phyloP scores from a whole-genome alignment of 1,140 invertebrate species.

The Drosophila ambigua region DNA sequence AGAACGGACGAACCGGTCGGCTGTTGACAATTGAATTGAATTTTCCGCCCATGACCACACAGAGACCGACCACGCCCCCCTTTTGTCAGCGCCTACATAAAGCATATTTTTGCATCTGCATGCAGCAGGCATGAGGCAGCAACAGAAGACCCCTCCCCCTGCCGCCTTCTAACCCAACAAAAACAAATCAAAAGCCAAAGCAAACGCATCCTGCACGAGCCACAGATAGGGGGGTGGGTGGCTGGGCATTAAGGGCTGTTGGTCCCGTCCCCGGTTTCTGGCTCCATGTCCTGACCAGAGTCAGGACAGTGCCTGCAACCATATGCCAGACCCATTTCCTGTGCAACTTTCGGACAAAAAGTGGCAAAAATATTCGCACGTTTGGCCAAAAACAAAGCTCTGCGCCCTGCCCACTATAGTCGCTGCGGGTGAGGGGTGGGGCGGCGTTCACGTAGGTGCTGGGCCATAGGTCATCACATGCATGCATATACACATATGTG shows the following conservation, averaged over 20 bases:
- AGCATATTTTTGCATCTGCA: slow-evolving; percentile 75
- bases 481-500: not conserved
- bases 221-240: too few species aligned
- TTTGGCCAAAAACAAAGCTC: slow-evolving; percentile 73
- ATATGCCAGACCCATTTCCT: slow-evolving; percentile 73
- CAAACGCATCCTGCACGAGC: slow-evolving; percentile 15
- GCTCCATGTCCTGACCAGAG: slow-evolving; percentile 14
- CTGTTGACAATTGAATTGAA: slow-evolving; percentile 82
- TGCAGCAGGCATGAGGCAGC: slow-evolving; percentile 40
- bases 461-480: slow-evolving; percentile 17
- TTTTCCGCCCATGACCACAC: slow-evolving; percentile 60
- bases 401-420: not conserved
- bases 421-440: not conserved
- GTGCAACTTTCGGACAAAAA: slow-evolving; percentile 76
- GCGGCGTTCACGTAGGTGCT: slow-evolving; percentile 11
- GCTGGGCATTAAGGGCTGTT: slow-evolving; percentile 36
- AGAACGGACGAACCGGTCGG: slow-evolving; percentile 24
- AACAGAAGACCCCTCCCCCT: slow-evolving; percentile 24
- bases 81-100: slow-evolving; percentile 64
- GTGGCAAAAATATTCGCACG: slow-evolving; percentile 81
- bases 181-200: slow-evolving; percentile 57
- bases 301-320: slow-evolving; percentile 37
- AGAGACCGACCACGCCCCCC: slow-evolving; percentile 45
- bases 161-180: slow-evolving; percentile 48
- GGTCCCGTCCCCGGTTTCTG: slow-evolving; percentile 14